Base-by-base conservation (phyloP, 2,797 vertebrate genomes). In the Karalla daura region DNA sequence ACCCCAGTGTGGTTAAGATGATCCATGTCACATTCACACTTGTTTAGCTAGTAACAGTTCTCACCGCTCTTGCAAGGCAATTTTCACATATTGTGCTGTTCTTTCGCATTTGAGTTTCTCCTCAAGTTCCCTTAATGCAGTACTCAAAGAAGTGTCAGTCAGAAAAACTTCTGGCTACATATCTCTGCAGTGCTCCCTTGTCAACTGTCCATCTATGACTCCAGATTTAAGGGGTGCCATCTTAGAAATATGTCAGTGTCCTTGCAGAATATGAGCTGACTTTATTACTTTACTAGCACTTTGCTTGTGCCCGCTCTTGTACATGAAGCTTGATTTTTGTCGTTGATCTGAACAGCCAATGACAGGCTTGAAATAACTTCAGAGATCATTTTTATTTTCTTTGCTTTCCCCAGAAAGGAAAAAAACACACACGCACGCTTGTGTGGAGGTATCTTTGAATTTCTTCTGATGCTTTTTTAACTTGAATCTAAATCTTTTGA, bases 1-100 rank as follows among this genome's bases (percentile, higher is more conserved):
- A 39, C 39, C 41, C n/a, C 21, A 45, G 25, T 13, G 37, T 47
- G 18, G 47, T 33, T 13, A 15, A 43, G n/a, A 74, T 59, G 15
- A 46, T n/a, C n/a, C n/a, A n/a, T n/a, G n/a, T n/a, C n/a, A n/a
- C n/a, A 53, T 63, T 72, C 62, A 64, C 62, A 67, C 52, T 51
- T 51, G 24, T 41, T 59, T 32, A 33, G 24, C 27, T 23, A 2
- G 55, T 36, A 70, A 63, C 18, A 36, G 21, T 40, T 54, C 30
- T 59, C 35, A 37, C 50, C 63, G 13, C 2, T 15, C 15, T 39
- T 44, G 12, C 45, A 49, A n/a, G 14, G 17, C 7, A 39, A 36
- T 50, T 53, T 27, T 58, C 15, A 21, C 11, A 49, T 56, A 58
- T n/a, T 13, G 2, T 32, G 28, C 35, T 44, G 43, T 36, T 66